Percentiles rank a stretch among this genome's conserved stretches.
Conservation (phyloP, 2,113 vertebrate genomes). For the Loxodonta africana region DNA sequence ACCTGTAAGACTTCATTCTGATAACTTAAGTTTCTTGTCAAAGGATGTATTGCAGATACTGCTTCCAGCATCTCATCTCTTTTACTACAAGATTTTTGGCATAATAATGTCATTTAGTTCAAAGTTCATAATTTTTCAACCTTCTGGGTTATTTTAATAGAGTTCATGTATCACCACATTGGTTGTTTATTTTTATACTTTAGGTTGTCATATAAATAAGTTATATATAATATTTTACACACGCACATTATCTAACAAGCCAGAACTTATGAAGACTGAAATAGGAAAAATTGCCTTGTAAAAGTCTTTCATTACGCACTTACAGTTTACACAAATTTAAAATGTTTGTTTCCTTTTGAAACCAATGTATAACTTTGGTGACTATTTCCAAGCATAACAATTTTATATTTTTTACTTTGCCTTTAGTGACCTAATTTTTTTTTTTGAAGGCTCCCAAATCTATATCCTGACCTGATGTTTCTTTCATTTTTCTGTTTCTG, state of each 20-base stretch:
- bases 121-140: not conserved
- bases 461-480: not conserved
- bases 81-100: constrained; percentile 72
- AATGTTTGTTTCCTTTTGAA: not conserved
- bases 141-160: not conserved
- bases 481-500: not conserved
- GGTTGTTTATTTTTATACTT: not conserved
- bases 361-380: not conserved
- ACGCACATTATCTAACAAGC: not conserved
- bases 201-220: not conserved
- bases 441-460: not conserved
- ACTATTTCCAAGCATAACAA: not conserved
- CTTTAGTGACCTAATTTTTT: not conserved
- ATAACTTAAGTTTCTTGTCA: constrained; percentile 95
- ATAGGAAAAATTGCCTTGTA: not conserved
- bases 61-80: constrained; percentile 83
- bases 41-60: constrained; percentile 94
- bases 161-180: not conserved
- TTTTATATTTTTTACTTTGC: not conserved
- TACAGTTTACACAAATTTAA: not conserved
- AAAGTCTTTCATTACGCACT: not conserved
- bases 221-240: not conserved
- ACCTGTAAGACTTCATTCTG: constrained; percentile 92
- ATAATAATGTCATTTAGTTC: constrained; percentile 59
- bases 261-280: constrained; percentile 2